A percentile compares a stretch with the other conserved stretches of the same genome.
phyloP scores from a whole-genome alignment of 2,113 vertebrate species.

The Corythornis madagascariensis region DNA sequence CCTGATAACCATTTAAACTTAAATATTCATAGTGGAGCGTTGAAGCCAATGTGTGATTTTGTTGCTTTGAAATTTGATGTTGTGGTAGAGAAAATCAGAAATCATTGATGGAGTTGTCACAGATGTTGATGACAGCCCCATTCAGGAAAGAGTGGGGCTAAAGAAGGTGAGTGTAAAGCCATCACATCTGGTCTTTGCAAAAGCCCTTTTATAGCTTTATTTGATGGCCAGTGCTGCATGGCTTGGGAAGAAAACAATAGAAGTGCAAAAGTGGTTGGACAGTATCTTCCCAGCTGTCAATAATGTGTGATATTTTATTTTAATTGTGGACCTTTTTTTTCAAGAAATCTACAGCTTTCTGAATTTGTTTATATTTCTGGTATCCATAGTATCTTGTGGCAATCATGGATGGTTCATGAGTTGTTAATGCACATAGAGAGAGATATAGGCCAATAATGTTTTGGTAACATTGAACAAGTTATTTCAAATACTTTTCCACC shows the following conservation, averaged over 20 bases:
- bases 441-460: background rate
- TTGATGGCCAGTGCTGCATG: background rate
- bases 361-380: background rate
- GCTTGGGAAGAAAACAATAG: background rate
- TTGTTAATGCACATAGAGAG: background rate
- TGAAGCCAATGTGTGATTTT: background rate
- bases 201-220: background rate
- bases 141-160: background rate
- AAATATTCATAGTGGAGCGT: background rate
- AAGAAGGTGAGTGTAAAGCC: background rate
- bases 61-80: background rate
- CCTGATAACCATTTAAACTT: background rate
- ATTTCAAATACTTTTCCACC: constrained; percentile 41
- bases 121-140: background rate
- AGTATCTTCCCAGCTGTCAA: background rate
- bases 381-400: background rate
- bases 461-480: background rate
- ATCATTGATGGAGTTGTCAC: background rate
- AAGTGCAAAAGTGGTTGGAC: background rate
- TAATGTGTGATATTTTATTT: background rate
- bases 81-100: background rate
- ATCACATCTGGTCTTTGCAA: background rate
- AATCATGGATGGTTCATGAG: background rate
- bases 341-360: background rate
- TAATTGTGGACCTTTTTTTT: background rate